phyloP scores from a whole-genome alignment of 2,113 vertebrate species.

The Rhinoptilus africanus region DNA sequence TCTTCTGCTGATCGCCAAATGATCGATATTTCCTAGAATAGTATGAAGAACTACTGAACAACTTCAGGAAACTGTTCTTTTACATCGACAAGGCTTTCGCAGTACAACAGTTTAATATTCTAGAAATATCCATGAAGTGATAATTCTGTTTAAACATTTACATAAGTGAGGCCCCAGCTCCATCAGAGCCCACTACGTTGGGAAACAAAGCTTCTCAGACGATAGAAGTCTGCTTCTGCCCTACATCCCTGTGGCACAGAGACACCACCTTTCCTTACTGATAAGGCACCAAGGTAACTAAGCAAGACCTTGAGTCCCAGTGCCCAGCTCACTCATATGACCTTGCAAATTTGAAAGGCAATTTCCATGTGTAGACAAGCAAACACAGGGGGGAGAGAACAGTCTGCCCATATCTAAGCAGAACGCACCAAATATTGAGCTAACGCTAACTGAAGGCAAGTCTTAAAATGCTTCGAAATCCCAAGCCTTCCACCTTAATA shows the following conservation, averaged over 20 bases:
- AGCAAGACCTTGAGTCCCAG: neutral
- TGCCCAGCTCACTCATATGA: neutral
- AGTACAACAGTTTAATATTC: neutral
- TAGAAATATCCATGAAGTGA: neutral
- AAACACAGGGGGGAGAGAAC: neutral
- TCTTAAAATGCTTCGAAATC: neutral
- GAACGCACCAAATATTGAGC: neutral
- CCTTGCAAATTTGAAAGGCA: neutral
- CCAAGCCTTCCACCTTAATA: neutral
- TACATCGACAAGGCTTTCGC: neutral
- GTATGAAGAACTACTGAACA: neutral
- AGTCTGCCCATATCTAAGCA: neutral
- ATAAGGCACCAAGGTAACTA: neutral
- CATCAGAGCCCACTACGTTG: neutral
- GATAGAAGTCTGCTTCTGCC: neutral
- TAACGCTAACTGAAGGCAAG: neutral
- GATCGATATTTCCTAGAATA: neutral
- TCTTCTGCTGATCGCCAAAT: neutral
- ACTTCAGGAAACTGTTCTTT: neutral
- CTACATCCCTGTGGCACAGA: neutral
- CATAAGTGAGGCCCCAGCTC: neutral
- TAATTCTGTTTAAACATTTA: conserved; percentile 8
- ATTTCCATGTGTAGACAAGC: neutral
- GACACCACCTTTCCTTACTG: neutral
- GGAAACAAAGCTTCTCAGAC: neutral